Evolutionary conservation across 2,888 invertebrate genomes (phyloP), one percentile per base, ranked within the genome.

Genomic region (Andrena bucephala): DNA sequence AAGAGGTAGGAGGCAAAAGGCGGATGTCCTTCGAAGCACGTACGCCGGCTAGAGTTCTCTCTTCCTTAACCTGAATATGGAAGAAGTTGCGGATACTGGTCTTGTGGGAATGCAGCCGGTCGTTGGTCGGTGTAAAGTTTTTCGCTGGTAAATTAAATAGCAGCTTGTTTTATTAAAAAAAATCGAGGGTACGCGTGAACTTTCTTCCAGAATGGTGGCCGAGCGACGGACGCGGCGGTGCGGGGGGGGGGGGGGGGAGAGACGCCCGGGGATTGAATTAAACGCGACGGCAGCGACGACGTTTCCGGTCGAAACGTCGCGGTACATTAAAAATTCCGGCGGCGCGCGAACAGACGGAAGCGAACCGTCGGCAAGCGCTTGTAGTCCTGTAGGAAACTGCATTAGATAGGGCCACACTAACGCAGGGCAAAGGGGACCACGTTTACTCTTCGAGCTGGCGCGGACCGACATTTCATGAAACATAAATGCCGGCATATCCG

Each of bases 351-450:
- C n/a, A 52, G 29, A n/a, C 57, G 31, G 36, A 69, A 50, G 36
- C 13, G 7, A 20, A 76, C n/a, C 70, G 60, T 8, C 52, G 65
- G 20, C 16, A 1, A 13, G 50, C 59, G 60, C 66, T 57, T 84
- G 76, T 71, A 42, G 73, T 81, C 83, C 80, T 59, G 72, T 72
- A 20, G 81, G 85, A 76, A 87, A 85, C 81, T 87, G 83, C 83
- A 75, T 73, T 74, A 73, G 85, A 72, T 68, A 75, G 54, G 48
- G 52, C 31, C n/a, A 69, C 66, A 65, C 81, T 66, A 50, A 70
- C 68, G 13, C 75, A 67, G 59, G 76, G 77, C 83, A 68, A 83
- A 68, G 70, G 67, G 81, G 78, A 83, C 54, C 13, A 7, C 78
- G 69, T 68, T 79, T 69, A 50, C 71, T 87, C 52, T 83, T 67